A percentile compares a stretch with the other conserved stretches of the same genome.
Evolutionary conservation across 2,888 invertebrate species (phyloP).

Genomic region (Lasioglossum villosulum): DNA sequence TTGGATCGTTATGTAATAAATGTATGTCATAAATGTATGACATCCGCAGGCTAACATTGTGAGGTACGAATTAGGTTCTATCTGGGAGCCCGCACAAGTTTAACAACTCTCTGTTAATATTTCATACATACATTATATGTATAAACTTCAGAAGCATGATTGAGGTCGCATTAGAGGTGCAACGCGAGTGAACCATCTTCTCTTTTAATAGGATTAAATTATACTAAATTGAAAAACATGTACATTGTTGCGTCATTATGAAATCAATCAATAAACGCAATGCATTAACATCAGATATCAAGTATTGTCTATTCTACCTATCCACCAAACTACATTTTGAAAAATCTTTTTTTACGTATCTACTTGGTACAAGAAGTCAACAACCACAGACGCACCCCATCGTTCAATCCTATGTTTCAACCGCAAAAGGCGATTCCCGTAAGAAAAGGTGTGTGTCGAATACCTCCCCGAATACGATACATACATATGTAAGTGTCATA

Average conservation of each 20-base stretch:
- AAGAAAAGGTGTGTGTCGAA: neutral
- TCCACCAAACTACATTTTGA: neutral
- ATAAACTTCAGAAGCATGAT: neutral
- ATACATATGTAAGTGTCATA: neutral
- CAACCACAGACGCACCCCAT: neutral
- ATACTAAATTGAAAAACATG: neutral
- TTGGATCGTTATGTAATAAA: neutral
- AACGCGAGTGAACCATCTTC: neutral
- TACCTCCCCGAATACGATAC: neutral
- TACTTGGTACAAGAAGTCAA: neutral
- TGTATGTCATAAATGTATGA: neutral
- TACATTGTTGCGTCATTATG: neutral
- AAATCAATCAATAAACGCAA: neutral
- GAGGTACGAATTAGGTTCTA: neutral
- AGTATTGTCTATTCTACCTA: neutral
- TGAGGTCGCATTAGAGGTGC: neutral
- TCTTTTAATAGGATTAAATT: neutral
- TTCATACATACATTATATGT: neutral
- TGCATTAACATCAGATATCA: neutral
- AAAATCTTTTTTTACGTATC: neutral
- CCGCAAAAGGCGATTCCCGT: neutral
- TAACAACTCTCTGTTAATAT: neutral
- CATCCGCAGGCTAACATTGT: neutral
- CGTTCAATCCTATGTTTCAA: neutral
- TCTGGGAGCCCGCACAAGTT: neutral